Conservation (phyloP, 2,888 invertebrate genomes). For the Nymphalis c-album region DNA sequence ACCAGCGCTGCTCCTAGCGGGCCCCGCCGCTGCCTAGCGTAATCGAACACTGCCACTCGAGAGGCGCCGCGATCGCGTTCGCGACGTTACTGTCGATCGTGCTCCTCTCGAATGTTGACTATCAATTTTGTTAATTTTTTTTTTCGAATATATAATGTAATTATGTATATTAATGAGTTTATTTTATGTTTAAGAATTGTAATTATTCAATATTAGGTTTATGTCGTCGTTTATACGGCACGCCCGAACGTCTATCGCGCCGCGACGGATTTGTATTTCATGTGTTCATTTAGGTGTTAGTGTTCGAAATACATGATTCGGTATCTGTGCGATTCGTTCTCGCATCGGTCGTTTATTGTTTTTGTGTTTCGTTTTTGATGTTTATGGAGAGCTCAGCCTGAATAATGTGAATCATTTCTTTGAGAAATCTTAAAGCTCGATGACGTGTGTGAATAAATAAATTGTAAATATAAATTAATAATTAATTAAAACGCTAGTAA, state of each 20-base stretch:
- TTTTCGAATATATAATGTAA: slow-evolving; percentile 80
- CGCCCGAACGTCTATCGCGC: slow-evolving; percentile 53
- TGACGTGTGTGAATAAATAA: slow-evolving; percentile 30
- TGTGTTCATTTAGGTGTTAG: slow-evolving; percentile 81
- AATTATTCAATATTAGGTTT: slow-evolving; percentile 75
- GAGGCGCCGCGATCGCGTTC: slow-evolving; percentile 5
- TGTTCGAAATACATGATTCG: slow-evolving; percentile 72
- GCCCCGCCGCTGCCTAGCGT: slow-evolving; percentile 23
- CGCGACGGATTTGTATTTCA: slow-evolving; percentile 73
- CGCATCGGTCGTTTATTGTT: slow-evolving; percentile 73
- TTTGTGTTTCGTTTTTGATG: slow-evolving; percentile 76
- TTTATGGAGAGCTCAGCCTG: slow-evolving; percentile 72
- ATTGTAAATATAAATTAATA: slow-evolving; percentile 34
- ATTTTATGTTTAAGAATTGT: slow-evolving; percentile 77
- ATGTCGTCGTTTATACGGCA: slow-evolving; percentile 59
- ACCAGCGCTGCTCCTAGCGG: slow-evolving; percentile 28
- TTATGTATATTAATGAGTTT: slow-evolving; percentile 81
- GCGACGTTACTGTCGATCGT: neutral
- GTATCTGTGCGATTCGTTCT: slow-evolving; percentile 62
- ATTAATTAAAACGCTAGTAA: slow-evolving; percentile 18
- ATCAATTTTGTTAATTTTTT: slow-evolving; percentile 63
- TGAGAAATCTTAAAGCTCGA: slow-evolving; percentile 46
- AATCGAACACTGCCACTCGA: slow-evolving; percentile 32
- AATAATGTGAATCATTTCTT: slow-evolving; percentile 80
- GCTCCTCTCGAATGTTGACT: slow-evolving; percentile 45